A percentile compares a stretch with the other conserved stretches of the same genome.
Evolutionary conservation across 2,113 vertebrate species (phyloP).

Genomic region (Scophthalmus maximus): DNA sequence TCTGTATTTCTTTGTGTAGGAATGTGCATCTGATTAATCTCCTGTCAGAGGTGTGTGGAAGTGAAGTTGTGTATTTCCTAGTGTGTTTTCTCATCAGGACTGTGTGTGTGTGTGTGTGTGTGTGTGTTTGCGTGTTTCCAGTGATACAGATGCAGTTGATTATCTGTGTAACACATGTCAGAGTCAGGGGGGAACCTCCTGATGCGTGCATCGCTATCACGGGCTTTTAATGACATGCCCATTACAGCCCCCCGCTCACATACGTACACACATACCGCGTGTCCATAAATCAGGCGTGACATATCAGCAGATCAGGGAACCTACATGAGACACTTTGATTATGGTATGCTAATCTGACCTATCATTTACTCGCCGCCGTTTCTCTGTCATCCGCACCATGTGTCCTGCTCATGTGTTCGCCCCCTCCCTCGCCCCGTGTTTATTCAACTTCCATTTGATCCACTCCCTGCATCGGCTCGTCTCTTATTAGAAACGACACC

Average conservation of each 20-base stretch:
- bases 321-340: constrained; percentile 58
- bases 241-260: constrained; percentile 35
- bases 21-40: not conserved
- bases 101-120: not conserved
- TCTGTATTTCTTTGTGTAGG: not conserved
- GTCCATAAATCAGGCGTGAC: constrained; percentile 56
- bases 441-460: constrained; percentile 29
- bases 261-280: constrained; percentile 8
- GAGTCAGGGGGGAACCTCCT: constrained; percentile 25
- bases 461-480: constrained; percentile 31
- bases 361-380: constrained; percentile 65
- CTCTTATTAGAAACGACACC: constrained; percentile 39
- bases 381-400: constrained; percentile 28
- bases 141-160: constrained; percentile 44
- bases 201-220: constrained; percentile 33
- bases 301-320: constrained; percentile 51
- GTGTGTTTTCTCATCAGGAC: not conserved
- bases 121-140: not conserved
- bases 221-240: constrained; percentile 49
- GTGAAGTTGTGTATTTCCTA: not conserved
- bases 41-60: not conserved
- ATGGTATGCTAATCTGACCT: constrained; percentile 77
- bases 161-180: constrained; percentile 51
- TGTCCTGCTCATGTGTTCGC: constrained; percentile 10
- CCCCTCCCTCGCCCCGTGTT: constrained; percentile 9